These are phyloP conservation scores for Otus sunia DNA, from an alignment of 2,113 vertebrate species.

Conservation along the genomic window DNA sequence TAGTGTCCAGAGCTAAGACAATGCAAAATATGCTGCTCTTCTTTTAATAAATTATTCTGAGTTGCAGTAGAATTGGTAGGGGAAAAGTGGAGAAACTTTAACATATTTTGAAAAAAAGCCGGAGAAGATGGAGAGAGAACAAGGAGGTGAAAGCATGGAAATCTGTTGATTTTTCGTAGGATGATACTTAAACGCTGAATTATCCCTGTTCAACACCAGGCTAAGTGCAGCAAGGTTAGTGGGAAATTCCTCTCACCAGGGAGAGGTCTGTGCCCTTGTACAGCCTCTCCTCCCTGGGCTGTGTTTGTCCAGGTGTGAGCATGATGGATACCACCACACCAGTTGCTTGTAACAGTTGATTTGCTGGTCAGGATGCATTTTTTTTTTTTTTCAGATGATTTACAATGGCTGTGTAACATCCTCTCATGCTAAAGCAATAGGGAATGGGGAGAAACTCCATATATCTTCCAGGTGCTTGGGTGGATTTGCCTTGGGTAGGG, in stretches of 20 bases:
- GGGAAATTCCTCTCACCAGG: background rate
- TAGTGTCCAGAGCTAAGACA: background rate
- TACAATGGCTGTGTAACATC: background rate
- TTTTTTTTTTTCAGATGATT: background rate
- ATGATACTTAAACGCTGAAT: background rate
- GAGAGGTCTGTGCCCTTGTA: background rate
- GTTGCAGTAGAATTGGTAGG: background rate
- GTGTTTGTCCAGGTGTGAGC: background rate
- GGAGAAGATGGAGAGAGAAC: background rate
- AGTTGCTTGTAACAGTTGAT: background rate
- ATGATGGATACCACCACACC: too few species aligned
- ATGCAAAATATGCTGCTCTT: background rate
- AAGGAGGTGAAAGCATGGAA: background rate
- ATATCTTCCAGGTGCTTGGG: background rate
- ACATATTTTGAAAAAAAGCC: background rate
- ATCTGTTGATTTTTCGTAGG: background rate
- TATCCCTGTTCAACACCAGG: background rate
- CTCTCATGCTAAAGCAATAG: background rate
- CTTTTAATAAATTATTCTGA: background rate
- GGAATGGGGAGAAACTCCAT: background rate
- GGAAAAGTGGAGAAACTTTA: background rate
- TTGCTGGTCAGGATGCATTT: background rate
- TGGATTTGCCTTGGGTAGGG: background rate
- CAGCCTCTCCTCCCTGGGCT: too few species aligned
- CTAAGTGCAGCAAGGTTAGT: background rate